Percentiles rank a stretch among this genome's conserved stretches.
Evolutionary conservation across 2,113 vertebrate species (phyloP).

Genomic region (Varanus salvator): DNA sequence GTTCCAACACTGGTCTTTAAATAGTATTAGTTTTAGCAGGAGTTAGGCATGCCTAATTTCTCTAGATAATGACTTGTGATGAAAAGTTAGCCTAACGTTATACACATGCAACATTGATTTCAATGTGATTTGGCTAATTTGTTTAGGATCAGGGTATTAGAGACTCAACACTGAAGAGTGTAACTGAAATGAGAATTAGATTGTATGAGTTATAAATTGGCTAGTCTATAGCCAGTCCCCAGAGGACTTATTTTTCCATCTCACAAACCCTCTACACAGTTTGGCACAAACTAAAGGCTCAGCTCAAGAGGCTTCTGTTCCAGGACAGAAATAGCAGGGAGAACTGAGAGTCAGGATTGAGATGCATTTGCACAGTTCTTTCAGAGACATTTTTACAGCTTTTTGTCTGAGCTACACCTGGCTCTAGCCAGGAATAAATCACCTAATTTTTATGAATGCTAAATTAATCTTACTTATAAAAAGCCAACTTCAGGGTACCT

Average conservation of each 20-base stretch:
- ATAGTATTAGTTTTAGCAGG: not conserved
- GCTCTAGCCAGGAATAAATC: conserved; percentile 39
- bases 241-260: conserved; percentile 51
- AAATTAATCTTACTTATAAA: conserved; percentile 42
- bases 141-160: conserved; percentile 30
- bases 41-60: not conserved
- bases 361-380: conserved; percentile 40
- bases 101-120: not conserved
- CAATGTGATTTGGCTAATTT: conserved; percentile 17
- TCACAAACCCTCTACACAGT: conserved; percentile 50
- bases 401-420: conserved; percentile 54
- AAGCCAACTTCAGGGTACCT: conserved; percentile 30
- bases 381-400: conserved; percentile 50
- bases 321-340: conserved; percentile 53
- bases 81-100: no score
- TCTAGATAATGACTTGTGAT: no score
- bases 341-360: conserved; percentile 51
- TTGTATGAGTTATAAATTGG: conserved; percentile 41
- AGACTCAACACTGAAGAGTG: conserved; percentile 31
- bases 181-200: conserved; percentile 52
- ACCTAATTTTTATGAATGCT: conserved; percentile 48
- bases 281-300: conserved; percentile 56
- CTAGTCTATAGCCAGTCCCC: conserved; percentile 10
- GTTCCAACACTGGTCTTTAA: not conserved
- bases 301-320: conserved; percentile 52